Conservation (phyloP, 1,140 invertebrate genomes). For the Lutraria rhynchaena region DNA sequence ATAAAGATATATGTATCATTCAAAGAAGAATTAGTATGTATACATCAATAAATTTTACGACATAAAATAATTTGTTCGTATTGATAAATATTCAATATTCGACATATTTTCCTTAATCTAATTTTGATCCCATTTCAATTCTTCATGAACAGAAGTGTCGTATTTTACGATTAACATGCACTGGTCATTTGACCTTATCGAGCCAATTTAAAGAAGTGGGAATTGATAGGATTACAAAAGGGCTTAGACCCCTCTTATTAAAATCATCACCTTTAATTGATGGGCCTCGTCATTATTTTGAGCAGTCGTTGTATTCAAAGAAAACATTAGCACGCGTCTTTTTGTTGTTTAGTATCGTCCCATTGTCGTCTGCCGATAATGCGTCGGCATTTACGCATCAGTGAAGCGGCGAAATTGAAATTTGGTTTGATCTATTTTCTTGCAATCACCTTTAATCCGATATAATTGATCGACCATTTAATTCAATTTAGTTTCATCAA, state of each 20-base stretch:
- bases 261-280: conserved; percentile 54
- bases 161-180: too few species aligned
- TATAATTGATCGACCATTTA: conserved; percentile 57
- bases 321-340: conserved; percentile 58
- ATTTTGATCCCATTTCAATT: too few species aligned
- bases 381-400: conserved; percentile 14
- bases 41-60: too few species aligned
- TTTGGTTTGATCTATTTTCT: conserved; percentile 47
- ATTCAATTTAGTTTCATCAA: conserved; percentile 47
- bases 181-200: not conserved
- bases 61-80: too few species aligned
- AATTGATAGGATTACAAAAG: conserved; percentile 9
- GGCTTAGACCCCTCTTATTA: conserved; percentile 33
- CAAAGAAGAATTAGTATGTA: too few species aligned
- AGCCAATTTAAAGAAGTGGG: not conserved
- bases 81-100: too few species aligned
- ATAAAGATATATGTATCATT: too few species aligned
- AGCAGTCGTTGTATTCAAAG: conserved; percentile 45
- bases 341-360: conserved; percentile 38
- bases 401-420: conserved; percentile 34
- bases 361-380: conserved; percentile 39
- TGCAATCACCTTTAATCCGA: conserved; percentile 49
- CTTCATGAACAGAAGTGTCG: too few species aligned
- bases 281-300: conserved; percentile 22
- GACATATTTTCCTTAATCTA: too few species aligned